Evolutionary conservation across 2,797 vertebrate species (phyloP), one percentile per base, ranked within the genome.

Genomic region (Chrysocyon brachyurus): DNA sequence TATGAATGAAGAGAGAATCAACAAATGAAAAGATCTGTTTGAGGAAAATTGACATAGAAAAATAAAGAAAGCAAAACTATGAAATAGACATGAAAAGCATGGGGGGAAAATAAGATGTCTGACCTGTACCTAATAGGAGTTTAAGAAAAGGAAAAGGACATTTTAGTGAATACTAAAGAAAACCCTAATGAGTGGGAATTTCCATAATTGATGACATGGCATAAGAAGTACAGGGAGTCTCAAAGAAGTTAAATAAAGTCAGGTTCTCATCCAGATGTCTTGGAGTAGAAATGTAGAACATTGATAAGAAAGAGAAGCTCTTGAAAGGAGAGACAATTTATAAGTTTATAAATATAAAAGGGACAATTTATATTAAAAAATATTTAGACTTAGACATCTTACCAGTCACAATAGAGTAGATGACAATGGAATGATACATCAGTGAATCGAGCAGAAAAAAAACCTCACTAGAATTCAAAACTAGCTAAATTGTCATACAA

Each of bases 81-180:
- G 22, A 96, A 89, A 77, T 24, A 94, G 52, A 81, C 28, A 54
- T 70, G 79, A 90, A 93, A 96, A 93, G 3, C 4, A 9, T n/a
- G 36, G 57, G 84, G 33, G 33, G 9, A 59, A 87, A 49, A 24
- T 40, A 90, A 78, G 40, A 87, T 66, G 54, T 10, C 16, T 79
- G 73, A 63, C 2, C 3, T 36, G 49, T 88, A 24, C 17, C 31
- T 64, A 64, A 77, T 8, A 77, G n/a, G 24, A 84, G 40, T 84
- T 96, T 94, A 36, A 91, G 28, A 72, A 61, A 9, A 87, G 4
- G 11, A 64, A 84, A 83, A 90, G 31, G 15, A 82, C 88, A 75
- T 49, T 49, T 75, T 49, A 93, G 36, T 64, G 31, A 78, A 68
- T 75, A 28, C 61, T 83, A 22, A 87, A 73, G 52, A 75, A 40